phyloP scores from a whole-genome alignment of 2,113 vertebrate species.

The Coturnix japonica region DNA sequence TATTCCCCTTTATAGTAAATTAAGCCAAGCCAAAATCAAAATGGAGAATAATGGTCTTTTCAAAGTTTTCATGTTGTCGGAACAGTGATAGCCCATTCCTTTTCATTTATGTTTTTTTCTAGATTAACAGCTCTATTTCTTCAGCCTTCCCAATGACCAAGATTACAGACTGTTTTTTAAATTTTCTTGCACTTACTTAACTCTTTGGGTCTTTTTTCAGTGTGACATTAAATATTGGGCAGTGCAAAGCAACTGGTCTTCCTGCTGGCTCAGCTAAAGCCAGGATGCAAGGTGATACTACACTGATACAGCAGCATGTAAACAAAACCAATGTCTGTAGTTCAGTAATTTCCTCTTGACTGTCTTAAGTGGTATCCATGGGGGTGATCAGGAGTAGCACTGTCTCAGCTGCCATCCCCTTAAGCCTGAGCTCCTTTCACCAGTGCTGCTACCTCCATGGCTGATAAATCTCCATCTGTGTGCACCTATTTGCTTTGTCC shows the following conservation, averaged over 20 bases:
- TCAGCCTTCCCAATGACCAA: background rate
- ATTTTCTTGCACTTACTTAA: background rate
- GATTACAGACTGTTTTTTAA: background rate
- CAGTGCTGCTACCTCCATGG: rapidly evolving
- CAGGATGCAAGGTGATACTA: background rate
- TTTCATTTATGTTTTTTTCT: background rate
- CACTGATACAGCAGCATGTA: background rate
- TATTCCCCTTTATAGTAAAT: slow-evolving; percentile 11
- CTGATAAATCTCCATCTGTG: background rate
- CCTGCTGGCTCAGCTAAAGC: background rate
- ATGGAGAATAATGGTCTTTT: slow-evolving; percentile 15
- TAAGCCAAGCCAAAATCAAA: background rate
- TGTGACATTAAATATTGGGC: background rate
- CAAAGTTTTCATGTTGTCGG: background rate
- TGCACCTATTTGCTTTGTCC: rapidly evolving
- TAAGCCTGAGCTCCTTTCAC: background rate
- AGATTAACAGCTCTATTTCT: background rate
- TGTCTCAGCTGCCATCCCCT: background rate
- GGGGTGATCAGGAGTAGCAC: background rate
- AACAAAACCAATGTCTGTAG: background rate
- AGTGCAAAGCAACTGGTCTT: background rate
- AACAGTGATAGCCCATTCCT: background rate
- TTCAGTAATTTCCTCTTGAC: background rate
- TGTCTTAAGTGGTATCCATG: background rate
- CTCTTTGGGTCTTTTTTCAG: background rate